A percentile compares a stretch with the other conserved stretches of the same genome.
Conservation (phyloP, 2,797 vertebrate genomes). For the Pseudopleuronectes americanus region DNA sequence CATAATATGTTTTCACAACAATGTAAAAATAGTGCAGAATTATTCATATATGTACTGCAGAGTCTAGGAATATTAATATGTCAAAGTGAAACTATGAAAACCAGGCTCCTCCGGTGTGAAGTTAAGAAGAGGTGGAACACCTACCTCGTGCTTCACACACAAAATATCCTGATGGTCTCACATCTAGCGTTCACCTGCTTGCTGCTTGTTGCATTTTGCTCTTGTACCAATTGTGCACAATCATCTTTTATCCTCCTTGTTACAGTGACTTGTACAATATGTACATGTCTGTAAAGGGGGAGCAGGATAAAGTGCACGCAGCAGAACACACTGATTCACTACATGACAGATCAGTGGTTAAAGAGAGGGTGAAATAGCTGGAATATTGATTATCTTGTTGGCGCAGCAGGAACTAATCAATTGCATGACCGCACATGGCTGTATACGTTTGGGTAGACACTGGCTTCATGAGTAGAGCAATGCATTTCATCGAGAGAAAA, state of each 20-base stretch:
- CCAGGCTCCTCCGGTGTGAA: no score
- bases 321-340: slow-evolving; percentile 34
- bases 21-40: not conserved
- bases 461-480: slow-evolving; percentile 19
- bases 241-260: slow-evolving; percentile 12
- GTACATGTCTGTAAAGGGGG: slow-evolving; percentile 9
- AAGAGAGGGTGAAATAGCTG: slow-evolving; percentile 61
- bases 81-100: not conserved
- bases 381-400: slow-evolving; percentile 75
- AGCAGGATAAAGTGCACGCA: slow-evolving; percentile 34
- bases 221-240: slow-evolving; percentile 13
- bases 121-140: slow-evolving; percentile 3
- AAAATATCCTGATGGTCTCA: slow-evolving; percentile 34
- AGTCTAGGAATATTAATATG: not conserved
- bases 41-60: not conserved
- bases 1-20: not conserved
- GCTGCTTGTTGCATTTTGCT: slow-evolving; percentile 44
- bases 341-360: slow-evolving; percentile 51
- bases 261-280: slow-evolving; percentile 29
- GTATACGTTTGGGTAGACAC: slow-evolving; percentile 34
- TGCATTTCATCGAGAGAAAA: not conserved
- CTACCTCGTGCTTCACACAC: slow-evolving; percentile 3
- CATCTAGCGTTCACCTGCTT: slow-evolving; percentile 39
- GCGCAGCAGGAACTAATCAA: slow-evolving; percentile 69
- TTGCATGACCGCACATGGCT: slow-evolving; percentile 58